A percentile compares a stretch with the other conserved stretches of the same genome.
Conservation (phyloP, 1,140 invertebrate genomes). For the Holcopasites calliopsidis region DNA sequence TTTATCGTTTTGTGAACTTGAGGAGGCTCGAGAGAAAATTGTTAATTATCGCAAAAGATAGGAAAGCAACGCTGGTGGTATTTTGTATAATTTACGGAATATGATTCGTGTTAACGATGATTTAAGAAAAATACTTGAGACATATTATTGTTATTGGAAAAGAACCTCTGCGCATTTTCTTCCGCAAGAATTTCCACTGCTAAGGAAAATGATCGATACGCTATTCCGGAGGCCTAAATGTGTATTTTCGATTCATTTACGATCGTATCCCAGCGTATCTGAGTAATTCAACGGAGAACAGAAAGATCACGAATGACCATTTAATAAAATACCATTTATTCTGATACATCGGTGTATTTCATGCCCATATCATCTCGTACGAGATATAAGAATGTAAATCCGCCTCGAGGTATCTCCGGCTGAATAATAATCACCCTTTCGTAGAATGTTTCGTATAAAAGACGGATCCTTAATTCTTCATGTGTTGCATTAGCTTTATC, state of each 20-base stretch:
- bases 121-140: too few relatives aligned
- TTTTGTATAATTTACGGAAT: background rate
- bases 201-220: too few relatives aligned
- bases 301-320: slow-evolving; percentile 57
- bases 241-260: slow-evolving; percentile 8
- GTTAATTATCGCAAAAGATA: too few relatives aligned
- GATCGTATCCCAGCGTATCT: slow-evolving; percentile 15
- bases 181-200: background rate
- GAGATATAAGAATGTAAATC: background rate
- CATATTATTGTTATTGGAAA: too few relatives aligned
- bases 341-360: slow-evolving; percentile 67
- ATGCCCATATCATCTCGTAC: slow-evolving; percentile 36
- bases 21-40: background rate
- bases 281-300: slow-evolving; percentile 22
- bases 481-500: background rate
- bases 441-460: background rate
- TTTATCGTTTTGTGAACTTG: slow-evolving; percentile 1
- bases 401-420: too few relatives aligned
- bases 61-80: too few relatives aligned
- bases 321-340: slow-evolving; percentile 71
- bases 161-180: too few relatives aligned
- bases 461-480: background rate
- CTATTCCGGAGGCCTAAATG: too few relatives aligned
- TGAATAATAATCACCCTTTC: too few relatives aligned
- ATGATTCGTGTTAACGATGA: background rate